These are phyloP conservation scores for Dioctria linearis DNA, from an alignment of 2,888 invertebrate species.

Conservation along the genomic window DNA sequence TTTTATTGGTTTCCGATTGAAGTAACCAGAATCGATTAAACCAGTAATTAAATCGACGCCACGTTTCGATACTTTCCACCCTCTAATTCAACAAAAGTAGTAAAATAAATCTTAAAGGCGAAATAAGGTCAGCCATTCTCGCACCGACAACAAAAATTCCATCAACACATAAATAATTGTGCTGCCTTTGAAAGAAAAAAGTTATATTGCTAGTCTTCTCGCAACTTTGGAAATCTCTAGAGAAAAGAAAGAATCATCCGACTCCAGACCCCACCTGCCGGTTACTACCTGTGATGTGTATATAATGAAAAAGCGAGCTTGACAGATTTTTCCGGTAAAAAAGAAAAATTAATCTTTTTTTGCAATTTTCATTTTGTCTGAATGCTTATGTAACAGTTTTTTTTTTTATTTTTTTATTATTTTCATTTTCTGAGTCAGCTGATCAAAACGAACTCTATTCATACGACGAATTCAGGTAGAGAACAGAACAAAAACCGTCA, in stretches of 20 bases:
- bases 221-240: slow-evolving; percentile 1
- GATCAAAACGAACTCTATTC: not conserved
- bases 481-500: slow-evolving; percentile 4
- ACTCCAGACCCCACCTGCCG: too few relatives aligned
- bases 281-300: too few relatives aligned
- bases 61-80: too few relatives aligned
- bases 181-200: slow-evolving; percentile 26
- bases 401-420: too few relatives aligned
- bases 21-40: too few relatives aligned
- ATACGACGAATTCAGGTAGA: not conserved
- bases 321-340: not conserved
- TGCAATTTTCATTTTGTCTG: slow-evolving; percentile 10
- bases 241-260: not conserved
- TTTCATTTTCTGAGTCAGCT: not conserved
- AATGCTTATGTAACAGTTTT: too few relatives aligned
- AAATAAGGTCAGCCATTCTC: too few relatives aligned
- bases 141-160: too few relatives aligned
- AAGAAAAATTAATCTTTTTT: slow-evolving; percentile 18
- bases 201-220: slow-evolving; percentile 26
- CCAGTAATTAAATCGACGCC: too few relatives aligned
- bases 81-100: too few relatives aligned
- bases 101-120: too few relatives aligned
- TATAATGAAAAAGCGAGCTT: not conserved
- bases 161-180: slow-evolving; percentile 18
- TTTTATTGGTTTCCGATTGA: too few relatives aligned